Evolutionary conservation across 2,113 vertebrate species (phyloP).

Genomic region (Nothoprocta perdicaria): DNA sequence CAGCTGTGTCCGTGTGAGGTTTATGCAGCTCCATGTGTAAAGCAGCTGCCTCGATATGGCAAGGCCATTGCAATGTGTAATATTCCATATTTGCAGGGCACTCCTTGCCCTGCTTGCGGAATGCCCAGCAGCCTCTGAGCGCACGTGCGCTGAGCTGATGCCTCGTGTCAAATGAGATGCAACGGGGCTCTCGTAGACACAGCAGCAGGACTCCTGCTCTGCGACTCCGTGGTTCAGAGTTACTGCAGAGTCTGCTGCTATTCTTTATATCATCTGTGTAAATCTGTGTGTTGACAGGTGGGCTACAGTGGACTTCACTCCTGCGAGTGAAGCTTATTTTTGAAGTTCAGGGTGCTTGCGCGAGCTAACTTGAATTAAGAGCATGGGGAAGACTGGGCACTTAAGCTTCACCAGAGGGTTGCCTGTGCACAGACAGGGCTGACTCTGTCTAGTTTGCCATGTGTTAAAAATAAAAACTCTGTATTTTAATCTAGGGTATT

Average conservation of each 20-base stretch:
- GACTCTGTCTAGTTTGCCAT: background rate
- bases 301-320: background rate
- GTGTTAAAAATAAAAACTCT: background rate
- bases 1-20: background rate
- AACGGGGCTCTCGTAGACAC: background rate
- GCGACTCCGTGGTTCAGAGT: background rate
- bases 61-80: background rate
- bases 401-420: background rate
- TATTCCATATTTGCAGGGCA: background rate
- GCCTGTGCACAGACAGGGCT: background rate
- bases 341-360: background rate
- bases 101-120: background rate
- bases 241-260: background rate
- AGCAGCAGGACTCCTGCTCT: background rate
- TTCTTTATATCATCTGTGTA: background rate
- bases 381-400: background rate
- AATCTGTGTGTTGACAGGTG: background rate
- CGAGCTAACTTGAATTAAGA: background rate
- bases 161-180: background rate
- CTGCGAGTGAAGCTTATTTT: background rate
- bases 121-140: background rate
- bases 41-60: background rate
- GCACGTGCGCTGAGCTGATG: background rate
- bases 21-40: background rate
- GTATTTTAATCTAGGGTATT: background rate